Conservation (phyloP, 2,888 invertebrate genomes). For the Tetragonula carbonaria region DNA sequence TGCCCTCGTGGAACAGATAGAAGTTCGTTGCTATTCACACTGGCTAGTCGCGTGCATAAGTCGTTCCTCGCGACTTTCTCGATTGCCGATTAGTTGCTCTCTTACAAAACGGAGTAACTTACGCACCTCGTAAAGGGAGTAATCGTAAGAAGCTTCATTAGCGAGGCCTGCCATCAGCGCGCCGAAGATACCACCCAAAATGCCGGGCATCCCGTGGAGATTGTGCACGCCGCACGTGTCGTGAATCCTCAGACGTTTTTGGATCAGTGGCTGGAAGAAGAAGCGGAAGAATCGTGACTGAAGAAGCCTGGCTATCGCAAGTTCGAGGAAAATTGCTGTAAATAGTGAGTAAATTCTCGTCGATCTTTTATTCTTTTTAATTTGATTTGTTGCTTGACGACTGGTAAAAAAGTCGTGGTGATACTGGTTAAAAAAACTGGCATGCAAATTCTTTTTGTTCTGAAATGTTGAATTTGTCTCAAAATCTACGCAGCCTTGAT, state of each 20-base stretch:
- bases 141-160: slow-evolving; percentile 87
- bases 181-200: slow-evolving; percentile 93
- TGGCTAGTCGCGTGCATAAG: slow-evolving; percentile 20
- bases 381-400: neutral
- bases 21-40: slow-evolving; percentile 27
- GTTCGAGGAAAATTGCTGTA: neutral
- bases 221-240: slow-evolving; percentile 98
- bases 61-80: slow-evolving; percentile 33
- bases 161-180: slow-evolving; percentile 91
- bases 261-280: slow-evolving; percentile 86
- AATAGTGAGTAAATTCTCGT: neutral
- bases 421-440: neutral
- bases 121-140: slow-evolving; percentile 84
- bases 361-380: neutral
- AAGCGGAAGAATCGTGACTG: neutral
- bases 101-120: slow-evolving; percentile 9
- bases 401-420: no score
- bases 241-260: slow-evolving; percentile 86
- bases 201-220: slow-evolving; percentile 97
- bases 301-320: neutral
- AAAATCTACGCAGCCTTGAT: neutral
- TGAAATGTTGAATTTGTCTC: no score
- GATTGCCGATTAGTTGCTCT: slow-evolving; percentile 57
- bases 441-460: no score
- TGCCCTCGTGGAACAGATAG: neutral